Evolutionary conservation across 1,140 invertebrate species (phyloP).

Genomic region (Caenorhabditis remanei): DNA sequence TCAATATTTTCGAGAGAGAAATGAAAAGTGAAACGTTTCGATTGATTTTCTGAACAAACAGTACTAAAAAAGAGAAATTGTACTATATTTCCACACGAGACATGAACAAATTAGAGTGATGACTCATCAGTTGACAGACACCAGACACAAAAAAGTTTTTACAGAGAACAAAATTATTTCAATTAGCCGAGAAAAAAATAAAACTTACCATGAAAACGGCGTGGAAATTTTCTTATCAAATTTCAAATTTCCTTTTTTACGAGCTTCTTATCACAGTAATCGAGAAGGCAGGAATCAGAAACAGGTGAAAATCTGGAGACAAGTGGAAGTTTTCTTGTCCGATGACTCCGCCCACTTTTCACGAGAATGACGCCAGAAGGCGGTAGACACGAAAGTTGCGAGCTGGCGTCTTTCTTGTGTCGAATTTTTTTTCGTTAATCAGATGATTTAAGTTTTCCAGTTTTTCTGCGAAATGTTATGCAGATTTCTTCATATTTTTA

Average conservation of each 20-base stretch:
- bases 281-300: not conserved
- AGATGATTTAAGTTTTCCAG: not conserved
- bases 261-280: constrained; percentile 11
- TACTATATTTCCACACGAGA: not conserved
- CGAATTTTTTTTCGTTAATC: constrained; percentile 14
- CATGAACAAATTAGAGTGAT: constrained; percentile 22
- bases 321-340: not conserved
- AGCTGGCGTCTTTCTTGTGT: not conserved
- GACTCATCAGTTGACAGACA: constrained; percentile 8
- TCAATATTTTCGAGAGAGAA: constrained; percentile 13
- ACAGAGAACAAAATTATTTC: too few relatives aligned
- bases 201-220: constrained; percentile 31
- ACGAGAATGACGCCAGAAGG: not conserved
- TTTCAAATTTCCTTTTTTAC: constrained; percentile 1
- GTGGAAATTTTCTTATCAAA: constrained; percentile 13
- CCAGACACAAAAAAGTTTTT: not conserved
- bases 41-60: not conserved
- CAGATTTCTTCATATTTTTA: too few relatives aligned
- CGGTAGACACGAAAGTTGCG: not conserved
- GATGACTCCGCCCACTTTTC: constrained; percentile 28
- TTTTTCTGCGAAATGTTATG: not conserved
- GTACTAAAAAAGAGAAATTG: not conserved
- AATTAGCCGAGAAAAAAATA: not conserved
- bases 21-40: not conserved
- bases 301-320: not conserved